These are phyloP conservation scores for Notolepis coatsorum DNA, from an alignment of 2,797 vertebrate species.

Conservation along the genomic window DNA sequence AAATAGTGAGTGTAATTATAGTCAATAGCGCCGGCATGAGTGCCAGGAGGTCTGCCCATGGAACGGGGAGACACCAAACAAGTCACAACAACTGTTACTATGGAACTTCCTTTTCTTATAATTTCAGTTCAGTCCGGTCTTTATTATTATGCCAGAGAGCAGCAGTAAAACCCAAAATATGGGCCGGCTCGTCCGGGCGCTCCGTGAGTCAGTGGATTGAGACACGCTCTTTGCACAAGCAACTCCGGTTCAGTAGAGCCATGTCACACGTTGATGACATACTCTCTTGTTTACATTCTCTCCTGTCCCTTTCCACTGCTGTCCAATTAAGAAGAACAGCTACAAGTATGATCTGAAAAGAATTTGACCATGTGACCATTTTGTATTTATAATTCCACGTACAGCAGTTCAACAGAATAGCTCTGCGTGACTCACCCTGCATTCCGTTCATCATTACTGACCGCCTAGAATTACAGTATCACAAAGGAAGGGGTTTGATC, in stretches of 20 bases:
- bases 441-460: conserved; percentile 18
- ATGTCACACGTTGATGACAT: too few relatives aligned
- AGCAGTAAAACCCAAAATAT: too few relatives aligned
- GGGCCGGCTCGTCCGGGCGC: not conserved
- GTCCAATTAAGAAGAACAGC: not conserved
- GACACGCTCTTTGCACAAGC: conserved; percentile 2
- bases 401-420: not conserved
- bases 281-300: too few relatives aligned
- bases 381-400: not conserved
- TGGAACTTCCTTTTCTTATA: conserved; percentile 40
- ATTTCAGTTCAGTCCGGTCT: not conserved
- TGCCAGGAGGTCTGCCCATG: conserved; percentile 35
- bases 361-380: not conserved
- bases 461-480: conserved; percentile 6
- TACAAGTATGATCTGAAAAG: not conserved
- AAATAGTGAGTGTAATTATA: conserved; percentile 71
- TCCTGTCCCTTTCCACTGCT: not conserved
- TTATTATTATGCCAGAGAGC: too few relatives aligned
- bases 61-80: conserved; percentile 55
- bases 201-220: conserved; percentile 1
- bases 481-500: conserved; percentile 14
- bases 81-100: conserved; percentile 72
- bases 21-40: conserved; percentile 57
- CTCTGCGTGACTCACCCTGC: conserved; percentile 37
- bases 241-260: not conserved